phyloP scores from a whole-genome alignment of 2,113 vertebrate species.

The Crotophaga sulcirostris region DNA sequence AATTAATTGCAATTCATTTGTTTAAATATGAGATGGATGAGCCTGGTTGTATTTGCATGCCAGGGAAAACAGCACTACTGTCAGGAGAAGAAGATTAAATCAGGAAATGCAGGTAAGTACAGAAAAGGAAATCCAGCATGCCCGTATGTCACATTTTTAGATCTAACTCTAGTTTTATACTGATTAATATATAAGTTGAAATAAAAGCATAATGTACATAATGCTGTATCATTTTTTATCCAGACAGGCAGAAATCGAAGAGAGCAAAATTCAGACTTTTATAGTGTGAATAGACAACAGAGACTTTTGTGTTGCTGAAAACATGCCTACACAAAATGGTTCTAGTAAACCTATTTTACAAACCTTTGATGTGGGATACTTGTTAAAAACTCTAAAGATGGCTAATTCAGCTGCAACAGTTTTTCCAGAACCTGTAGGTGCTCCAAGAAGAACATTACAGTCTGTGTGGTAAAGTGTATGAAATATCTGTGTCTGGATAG shows the following conservation, averaged over 20 bases:
- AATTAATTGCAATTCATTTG: background rate
- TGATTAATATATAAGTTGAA: background rate
- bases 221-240: background rate
- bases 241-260: background rate
- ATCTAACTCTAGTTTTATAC: background rate
- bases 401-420: constrained; percentile 97
- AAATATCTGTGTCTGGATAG: constrained; percentile 98
- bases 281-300: too few relatives aligned
- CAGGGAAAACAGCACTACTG: background rate
- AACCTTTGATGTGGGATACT: constrained; percentile 92
- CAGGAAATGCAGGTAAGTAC: background rate
- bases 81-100: background rate
- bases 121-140: background rate
- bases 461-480: constrained; percentile 96
- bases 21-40: background rate
- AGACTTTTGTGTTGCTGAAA: background rate
- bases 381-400: constrained; percentile 95
- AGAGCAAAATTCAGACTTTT: background rate
- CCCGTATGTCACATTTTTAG: background rate
- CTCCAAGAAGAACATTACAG: constrained; percentile 94
- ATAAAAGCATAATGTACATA: background rate
- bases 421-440: constrained; percentile 96
- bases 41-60: background rate
- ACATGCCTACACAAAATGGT: background rate
- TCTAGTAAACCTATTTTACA: constrained; percentile 26